Base-by-base conservation (phyloP, 2,797 vertebrate species). In the Onychomys arenicola region DNA sequence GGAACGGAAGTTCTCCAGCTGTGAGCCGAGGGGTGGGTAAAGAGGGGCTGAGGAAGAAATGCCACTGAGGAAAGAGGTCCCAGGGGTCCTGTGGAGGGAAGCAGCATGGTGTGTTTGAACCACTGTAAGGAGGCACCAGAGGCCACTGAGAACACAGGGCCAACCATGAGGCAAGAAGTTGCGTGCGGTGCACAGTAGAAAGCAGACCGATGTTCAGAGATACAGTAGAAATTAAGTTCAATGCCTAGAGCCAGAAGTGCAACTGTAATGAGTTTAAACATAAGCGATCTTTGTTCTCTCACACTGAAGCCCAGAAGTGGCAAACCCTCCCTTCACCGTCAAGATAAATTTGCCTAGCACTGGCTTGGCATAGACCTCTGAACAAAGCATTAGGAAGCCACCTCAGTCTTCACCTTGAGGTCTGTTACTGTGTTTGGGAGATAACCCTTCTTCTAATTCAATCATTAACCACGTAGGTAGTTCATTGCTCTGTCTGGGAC, bases 401-500 rank as follows among this genome's bases (percentile, higher is more conserved):
- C 71, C 8, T 16, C 9, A 17, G 57, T 61, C 21, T 93, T 69
- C 21, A 40, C 43, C 59, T 55, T 7, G 19, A 29, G 49, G 78
- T 92, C 34, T 82, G 29, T 71, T 65, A 0, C 94, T 71, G 89
- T 52, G 65, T 93, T 94, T 85, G 77, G 87, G 57, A 95, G 29
- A 59, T 71, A 67, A 37, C 32, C 81, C 34, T 93, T 67, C 57
- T 71, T 89, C 83, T 95, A 65, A 89, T 59, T 49, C 43, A 78
- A 29, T 83, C 43, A 94, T 49, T 89, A 83, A 89, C 59, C 59
- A 85, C 19, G 57, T 40, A 77, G 75, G 32, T 1, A 52, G 43
- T 25, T 89, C 17, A 0, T 14, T 69, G 57, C 52, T 86, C 91
- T 85, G 83, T 83, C 73, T 37, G 89, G 75, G 90, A 94, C 14